A percentile compares a stretch with the other conserved stretches of the same genome.
phyloP scores from a whole-genome alignment of 1,140 invertebrate genomes.

The Megalopta genalis region DNA sequence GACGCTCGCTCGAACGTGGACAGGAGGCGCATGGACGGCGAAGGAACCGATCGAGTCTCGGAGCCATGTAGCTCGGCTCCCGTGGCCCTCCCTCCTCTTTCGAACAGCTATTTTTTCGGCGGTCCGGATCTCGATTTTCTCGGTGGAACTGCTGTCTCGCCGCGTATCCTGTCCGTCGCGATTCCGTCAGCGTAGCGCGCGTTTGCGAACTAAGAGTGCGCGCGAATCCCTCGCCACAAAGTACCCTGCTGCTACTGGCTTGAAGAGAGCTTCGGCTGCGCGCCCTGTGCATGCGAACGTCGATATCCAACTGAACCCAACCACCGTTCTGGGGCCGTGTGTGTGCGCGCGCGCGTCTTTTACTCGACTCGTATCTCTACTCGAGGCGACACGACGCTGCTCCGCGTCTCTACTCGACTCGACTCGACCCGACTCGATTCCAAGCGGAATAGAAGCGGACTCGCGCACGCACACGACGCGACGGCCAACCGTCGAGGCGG shows the following conservation, averaged over 20 bases:
- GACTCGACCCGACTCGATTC: too few relatives aligned
- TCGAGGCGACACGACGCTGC: too few relatives aligned
- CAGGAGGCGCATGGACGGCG: slow-evolving; percentile 47
- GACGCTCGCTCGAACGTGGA: slow-evolving; percentile 64
- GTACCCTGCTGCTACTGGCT: background rate
- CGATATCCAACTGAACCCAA: slow-evolving; percentile 70
- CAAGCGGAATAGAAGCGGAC: background rate
- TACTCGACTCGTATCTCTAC: background rate
- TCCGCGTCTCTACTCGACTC: too few relatives aligned
- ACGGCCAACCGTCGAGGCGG: slow-evolving; percentile 48
- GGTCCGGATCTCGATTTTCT: background rate
- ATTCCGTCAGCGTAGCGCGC: background rate
- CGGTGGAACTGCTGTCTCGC: background rate
- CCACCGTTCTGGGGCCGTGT: slow-evolving; percentile 55
- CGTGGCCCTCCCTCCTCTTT: slow-evolving; percentile 14
- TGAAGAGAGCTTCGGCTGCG: slow-evolving; percentile 48
- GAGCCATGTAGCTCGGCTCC: slow-evolving; percentile 68
- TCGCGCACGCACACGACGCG: slow-evolving; percentile 31
- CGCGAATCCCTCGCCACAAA: slow-evolving; percentile 30
- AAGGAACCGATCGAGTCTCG: slow-evolving; percentile 18
- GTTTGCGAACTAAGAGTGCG: background rate
- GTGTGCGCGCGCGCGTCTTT: slow-evolving; percentile 62
- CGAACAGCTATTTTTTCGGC: slow-evolving; percentile 25
- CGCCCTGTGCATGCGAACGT: slow-evolving; percentile 67
- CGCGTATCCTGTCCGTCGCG: too few relatives aligned